A percentile compares a stretch with the other conserved stretches of the same genome.
These are phyloP conservation scores for Atlantisia rogersi DNA, from an alignment of 2,113 vertebrate species.

Conservation along the genomic window DNA sequence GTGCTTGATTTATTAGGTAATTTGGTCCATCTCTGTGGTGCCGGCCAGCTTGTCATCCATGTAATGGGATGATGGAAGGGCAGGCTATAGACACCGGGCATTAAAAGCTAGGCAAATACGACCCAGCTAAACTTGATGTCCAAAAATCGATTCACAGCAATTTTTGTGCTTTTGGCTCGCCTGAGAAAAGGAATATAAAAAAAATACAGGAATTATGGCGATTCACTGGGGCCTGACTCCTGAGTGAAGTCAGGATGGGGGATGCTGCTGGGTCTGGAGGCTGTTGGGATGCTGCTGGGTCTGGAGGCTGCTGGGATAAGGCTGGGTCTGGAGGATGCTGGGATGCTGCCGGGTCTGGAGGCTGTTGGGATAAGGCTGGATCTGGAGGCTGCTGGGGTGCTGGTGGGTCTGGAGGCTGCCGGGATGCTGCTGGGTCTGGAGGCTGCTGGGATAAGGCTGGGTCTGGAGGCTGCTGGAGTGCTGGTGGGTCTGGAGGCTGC, in stretches of 20 bases:
- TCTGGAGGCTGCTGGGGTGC: no score
- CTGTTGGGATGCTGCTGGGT: background rate
- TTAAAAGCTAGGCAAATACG: conserved; percentile 72
- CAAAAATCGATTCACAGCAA: conserved; percentile 55
- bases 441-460: no score
- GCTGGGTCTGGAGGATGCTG: background rate
- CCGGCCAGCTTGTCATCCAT: conserved; percentile 72
- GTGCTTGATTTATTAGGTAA: conserved; percentile 91
- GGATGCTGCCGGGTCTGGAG: no score
- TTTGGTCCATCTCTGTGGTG: conserved; percentile 83
- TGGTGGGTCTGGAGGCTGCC: no score
- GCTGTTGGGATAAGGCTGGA: no score
- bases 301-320: background rate
- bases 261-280: background rate
- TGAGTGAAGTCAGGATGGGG: rapidly evolving
- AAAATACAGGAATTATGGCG: background rate
- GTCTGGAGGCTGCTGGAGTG: no score
- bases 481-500: no score
- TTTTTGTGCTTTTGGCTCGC: conserved; percentile 63
- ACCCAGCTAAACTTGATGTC: conserved; percentile 42
- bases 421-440: no score
- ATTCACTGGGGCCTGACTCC: background rate
- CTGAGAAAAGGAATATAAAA: conserved; percentile 1
- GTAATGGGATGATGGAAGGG: conserved; percentile 86
- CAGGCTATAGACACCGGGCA: conserved; percentile 65